Base-by-base conservation (phyloP, 2,888 invertebrate genomes). In the Teinopalpus imperialis region DNA sequence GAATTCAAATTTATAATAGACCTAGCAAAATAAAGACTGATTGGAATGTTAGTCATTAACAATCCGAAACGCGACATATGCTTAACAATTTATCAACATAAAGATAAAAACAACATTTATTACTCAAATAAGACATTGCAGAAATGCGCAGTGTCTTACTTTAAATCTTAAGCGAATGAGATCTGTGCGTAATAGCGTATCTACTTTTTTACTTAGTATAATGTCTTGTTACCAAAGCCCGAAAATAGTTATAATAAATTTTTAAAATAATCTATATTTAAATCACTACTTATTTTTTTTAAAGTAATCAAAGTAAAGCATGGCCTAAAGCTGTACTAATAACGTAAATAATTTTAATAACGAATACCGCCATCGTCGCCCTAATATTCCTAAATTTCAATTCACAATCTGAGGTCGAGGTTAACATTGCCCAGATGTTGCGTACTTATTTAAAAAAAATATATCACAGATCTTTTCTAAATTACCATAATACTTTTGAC, bases 401-500 rank as follows among this genome's bases (percentile, higher is more conserved):
- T 78, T 74, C 74, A 77, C 73, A 74, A 69, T 69, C 74, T 80
- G 86, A 88, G 86, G 85, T 87, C 82, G 71, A 63, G 61, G 57
- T 67, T 63, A 60, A 69, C 61, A 59, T 72, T 79, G 75, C 78
- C 81, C 82, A 78, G 83, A 76, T 81, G 76, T 81, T 77, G 69
- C 70, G 65, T 61, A 64, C 79, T 81, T 81, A 83, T 73, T 69
- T 72, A 68, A 73, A 58, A 24, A 27, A 27, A 27, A 73, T 72
- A 73, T 72, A 86, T 86, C 86, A 87, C 86, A 86, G 86, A 77
- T 81, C 75, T 76, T 81, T 80, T 73, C 76, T 83, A 79, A 74
- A 75, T 63, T 77, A 81, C 67, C 74, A 76, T 83, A 85, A 86
- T 85, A 85, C 82, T 82, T 82, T 74, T 59, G 61, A 74, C 74